Evolutionary conservation across 2,888 invertebrate species (phyloP), one percentile per base, ranked within the genome.

Genomic region (Elaeidobius kamerunicus): DNA sequence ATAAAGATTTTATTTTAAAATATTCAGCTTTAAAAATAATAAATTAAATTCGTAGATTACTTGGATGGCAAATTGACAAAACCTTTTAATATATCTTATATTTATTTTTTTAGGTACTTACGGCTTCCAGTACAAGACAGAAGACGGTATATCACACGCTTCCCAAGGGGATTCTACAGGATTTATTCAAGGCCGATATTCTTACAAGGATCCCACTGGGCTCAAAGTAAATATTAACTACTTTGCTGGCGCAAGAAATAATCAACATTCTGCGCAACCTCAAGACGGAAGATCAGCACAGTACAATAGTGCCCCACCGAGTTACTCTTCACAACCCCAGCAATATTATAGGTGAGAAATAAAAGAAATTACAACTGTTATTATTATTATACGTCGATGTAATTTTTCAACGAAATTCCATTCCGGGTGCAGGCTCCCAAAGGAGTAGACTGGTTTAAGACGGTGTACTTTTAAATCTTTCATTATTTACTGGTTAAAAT

Each of bases 181-280:
- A 2, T 63, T 64, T 16, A 70, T 74, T 11, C 71, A 70, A 19
- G 74, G 74, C 7, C 62, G 70, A 40, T 74, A 70, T 55, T 70
- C 74, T 1, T 74, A 74, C 61, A 73, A 73, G 1, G 74, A 74
- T 56, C 73, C 74, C 1, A 73, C 73, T 2, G 74, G 74, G 11
- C 56, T 74, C 7, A 73, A 70, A 64, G 71, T 73, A 1, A 74
- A 74, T 58, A 70, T 65, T 50, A 74, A 74, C 49, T 74, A 74
- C 59, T 72, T 73, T 48, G 71, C 74, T 23, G 73, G 73, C 6
- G 65, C 70, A 0, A 66, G 68, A 53, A 65, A 64, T 14, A 60
- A 67, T 17, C 67, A 67, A 19, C 28, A 48, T 28, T 18, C 45
- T 18, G n/a, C 53, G 16, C 55, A 45, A 20, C 49, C 34, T 39